Conservation (phyloP, 2,888 invertebrate species). For the Lycophotia porphyrea region DNA sequence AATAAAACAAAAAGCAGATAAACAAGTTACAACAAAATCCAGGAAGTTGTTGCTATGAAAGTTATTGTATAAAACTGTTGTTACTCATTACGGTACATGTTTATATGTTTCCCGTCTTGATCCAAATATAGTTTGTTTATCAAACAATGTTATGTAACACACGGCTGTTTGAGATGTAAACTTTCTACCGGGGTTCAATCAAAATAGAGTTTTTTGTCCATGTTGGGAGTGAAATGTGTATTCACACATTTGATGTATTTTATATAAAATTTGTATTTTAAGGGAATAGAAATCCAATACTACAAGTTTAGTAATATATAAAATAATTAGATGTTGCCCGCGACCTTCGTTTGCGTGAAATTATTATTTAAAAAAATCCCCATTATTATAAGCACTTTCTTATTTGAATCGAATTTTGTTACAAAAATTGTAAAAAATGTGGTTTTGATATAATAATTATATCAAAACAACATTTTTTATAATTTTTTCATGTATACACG, state of each 20-base stretch:
- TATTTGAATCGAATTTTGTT: no score
- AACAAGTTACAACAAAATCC: slow-evolving; percentile 40
- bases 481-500: no score
- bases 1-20: slow-evolving; percentile 42
- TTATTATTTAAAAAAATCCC: no score
- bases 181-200: slow-evolving; percentile 34
- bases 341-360: no score
- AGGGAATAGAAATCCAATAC: no score
- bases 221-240: slow-evolving; percentile 4
- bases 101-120: slow-evolving; percentile 49
- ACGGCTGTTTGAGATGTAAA: slow-evolving; percentile 26
- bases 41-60: slow-evolving; percentile 51
- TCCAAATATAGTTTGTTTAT: slow-evolving; percentile 64
- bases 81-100: slow-evolving; percentile 53
- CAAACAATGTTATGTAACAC: slow-evolving; percentile 41
- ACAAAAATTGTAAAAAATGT: no score
- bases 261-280: no score
- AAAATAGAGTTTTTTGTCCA: slow-evolving; percentile 31
- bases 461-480: no score
- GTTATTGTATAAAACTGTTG: slow-evolving; percentile 59
- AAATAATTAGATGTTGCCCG: no score
- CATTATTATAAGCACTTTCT: no score
- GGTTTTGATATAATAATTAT: no score
- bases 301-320: no score
- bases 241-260: not conserved